Evolutionary conservation across 2,113 vertebrate species (phyloP).

Genomic region (Elachura formosa): DNA sequence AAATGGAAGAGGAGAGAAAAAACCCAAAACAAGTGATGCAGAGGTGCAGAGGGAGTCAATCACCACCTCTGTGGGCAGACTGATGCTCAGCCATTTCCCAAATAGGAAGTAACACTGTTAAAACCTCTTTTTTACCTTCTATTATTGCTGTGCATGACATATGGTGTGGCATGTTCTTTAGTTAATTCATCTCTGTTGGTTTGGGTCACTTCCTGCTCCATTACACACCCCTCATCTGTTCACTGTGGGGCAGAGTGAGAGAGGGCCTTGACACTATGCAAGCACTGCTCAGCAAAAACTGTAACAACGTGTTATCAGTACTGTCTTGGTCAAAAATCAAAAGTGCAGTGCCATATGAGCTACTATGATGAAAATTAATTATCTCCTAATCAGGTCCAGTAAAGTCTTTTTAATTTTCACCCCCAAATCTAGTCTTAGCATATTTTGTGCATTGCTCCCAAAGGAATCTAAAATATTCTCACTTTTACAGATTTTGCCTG

Average conservation of each 20-base stretch:
- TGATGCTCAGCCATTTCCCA: background rate
- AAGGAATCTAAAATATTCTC: background rate
- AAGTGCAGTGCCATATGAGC: background rate
- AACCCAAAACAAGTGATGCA: background rate
- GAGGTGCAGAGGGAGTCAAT: background rate
- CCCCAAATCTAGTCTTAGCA: background rate
- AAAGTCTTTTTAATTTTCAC: background rate
- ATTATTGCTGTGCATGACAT: background rate
- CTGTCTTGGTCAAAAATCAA: background rate
- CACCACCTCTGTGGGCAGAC: background rate
- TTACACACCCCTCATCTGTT: fast-evolving
- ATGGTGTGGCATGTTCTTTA: background rate
- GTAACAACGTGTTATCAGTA: background rate
- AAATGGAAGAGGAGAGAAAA: background rate
- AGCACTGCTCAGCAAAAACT: background rate
- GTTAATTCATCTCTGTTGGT: background rate
- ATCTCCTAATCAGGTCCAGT: background rate
- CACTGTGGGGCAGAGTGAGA: background rate
- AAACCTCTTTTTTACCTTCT: background rate
- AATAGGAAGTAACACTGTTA: background rate
- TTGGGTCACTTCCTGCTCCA: background rate
- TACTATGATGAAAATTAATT: background rate
- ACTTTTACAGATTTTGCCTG: background rate
- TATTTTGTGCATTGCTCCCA: background rate
- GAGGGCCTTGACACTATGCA: background rate